These are phyloP conservation scores for Trididemnum nubilum DNA, from an alignment of 23 tunicate species.

Conservation along the genomic window DNA sequence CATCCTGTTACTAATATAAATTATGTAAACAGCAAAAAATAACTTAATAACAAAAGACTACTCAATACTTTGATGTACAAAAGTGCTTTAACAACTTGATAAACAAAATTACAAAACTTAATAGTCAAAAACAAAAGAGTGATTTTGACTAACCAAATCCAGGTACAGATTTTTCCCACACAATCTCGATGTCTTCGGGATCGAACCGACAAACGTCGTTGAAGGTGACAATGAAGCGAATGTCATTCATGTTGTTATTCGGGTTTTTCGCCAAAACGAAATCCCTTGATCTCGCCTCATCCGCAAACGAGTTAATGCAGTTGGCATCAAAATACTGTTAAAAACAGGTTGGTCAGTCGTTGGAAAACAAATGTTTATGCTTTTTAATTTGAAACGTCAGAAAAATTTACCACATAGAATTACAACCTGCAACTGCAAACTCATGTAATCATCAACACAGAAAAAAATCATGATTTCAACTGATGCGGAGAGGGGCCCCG, in stretches of 20 bases:
- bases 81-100: too few relatives aligned
- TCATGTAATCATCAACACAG: too few relatives aligned
- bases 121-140: too few relatives aligned
- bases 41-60: not conserved
- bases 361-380: too few relatives aligned
- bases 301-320: slow-evolving; percentile 77
- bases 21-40: not conserved
- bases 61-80: not conserved
- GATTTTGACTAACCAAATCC: slow-evolving; percentile 53
- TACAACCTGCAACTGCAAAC: too few relatives aligned
- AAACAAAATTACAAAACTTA: too few relatives aligned
- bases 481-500: too few relatives aligned
- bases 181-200: slow-evolving; percentile 49
- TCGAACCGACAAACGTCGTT: slow-evolving; percentile 63
- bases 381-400: too few relatives aligned
- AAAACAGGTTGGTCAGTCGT: too few relatives aligned
- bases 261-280: slow-evolving; percentile 63
- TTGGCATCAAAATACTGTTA: slow-evolving; percentile 68
- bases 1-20: too few relatives aligned
- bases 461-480: too few relatives aligned
- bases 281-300: slow-evolving; percentile 45
- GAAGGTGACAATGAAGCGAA: slow-evolving; percentile 58
- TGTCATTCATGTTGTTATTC: slow-evolving; percentile 22
- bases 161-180: slow-evolving; percentile 84
- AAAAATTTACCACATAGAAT: too few relatives aligned